Conservation (phyloP, 2,113 vertebrate species). For the Brachyistius frenatus region DNA sequence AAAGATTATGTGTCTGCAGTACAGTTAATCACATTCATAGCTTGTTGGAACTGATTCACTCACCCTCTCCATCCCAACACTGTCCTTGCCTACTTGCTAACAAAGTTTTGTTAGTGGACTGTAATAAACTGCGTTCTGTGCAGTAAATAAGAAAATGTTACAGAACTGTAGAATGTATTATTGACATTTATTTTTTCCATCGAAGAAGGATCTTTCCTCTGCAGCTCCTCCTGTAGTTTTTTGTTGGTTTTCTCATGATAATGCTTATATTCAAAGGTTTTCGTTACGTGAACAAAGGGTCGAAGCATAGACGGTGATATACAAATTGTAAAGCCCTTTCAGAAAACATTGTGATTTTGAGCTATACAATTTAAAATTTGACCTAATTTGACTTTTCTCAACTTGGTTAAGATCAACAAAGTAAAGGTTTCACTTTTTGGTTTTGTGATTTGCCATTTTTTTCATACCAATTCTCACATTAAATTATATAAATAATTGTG, state of each 20-base stretch:
- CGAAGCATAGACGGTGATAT: not conserved
- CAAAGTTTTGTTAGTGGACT: constrained; percentile 42
- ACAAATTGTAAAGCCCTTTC: not conserved
- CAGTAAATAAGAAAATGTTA: not conserved
- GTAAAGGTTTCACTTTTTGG: too few species aligned
- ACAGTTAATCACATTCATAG: constrained; percentile 51
- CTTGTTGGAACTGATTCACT: not conserved
- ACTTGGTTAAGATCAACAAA: not conserved
- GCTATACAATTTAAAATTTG: too few species aligned
- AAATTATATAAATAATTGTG: too few species aligned
- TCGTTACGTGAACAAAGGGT: not conserved
- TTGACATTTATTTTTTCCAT: too few species aligned
- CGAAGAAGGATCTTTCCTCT: too few species aligned
- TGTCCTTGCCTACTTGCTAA: constrained; percentile 32
- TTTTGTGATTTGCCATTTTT: too few species aligned
- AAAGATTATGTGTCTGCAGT: constrained; percentile 22
- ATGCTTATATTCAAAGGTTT: too few species aligned
- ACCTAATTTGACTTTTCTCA: not conserved
- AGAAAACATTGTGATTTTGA: not conserved
- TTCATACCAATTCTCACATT: too few species aligned
- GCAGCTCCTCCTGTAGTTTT: too few species aligned
- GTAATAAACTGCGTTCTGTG: constrained; percentile 28
- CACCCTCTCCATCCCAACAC: constrained; percentile 18
- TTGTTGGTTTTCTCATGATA: too few species aligned
- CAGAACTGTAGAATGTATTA: not conserved